phyloP scores from a whole-genome alignment of 2,888 invertebrate genomes.

The Timema cristinae region DNA sequence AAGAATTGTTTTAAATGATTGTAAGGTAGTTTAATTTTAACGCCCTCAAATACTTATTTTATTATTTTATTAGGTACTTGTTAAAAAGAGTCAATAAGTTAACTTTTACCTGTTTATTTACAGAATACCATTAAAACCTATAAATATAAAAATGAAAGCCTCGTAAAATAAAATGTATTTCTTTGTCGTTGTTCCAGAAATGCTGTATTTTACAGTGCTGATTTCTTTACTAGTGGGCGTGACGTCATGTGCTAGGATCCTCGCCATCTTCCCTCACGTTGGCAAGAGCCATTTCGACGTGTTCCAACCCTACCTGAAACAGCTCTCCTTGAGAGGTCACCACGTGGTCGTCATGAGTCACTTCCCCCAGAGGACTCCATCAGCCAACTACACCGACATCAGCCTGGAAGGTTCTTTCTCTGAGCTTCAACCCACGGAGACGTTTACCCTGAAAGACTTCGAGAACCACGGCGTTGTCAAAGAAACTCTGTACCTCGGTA shows the following conservation, averaged over 20 bases:
- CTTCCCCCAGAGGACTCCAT: constrained; percentile 19
- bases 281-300: constrained; percentile 27
- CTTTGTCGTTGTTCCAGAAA: too few species aligned
- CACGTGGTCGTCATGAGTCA: constrained; percentile 24
- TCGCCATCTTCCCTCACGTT: constrained; percentile 23
- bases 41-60: too few species aligned
- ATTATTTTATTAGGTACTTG: too few species aligned
- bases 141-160: too few species aligned
- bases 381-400: constrained; percentile 25
- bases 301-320: constrained; percentile 24
- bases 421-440: not conserved
- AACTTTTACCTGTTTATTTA: too few species aligned
- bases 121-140: too few species aligned
- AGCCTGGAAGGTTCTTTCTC: constrained; percentile 19
- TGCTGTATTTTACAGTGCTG: too few species aligned
- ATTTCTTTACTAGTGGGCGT: not conserved
- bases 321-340: constrained; percentile 22
- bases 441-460: not conserved
- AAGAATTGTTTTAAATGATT: too few species aligned
- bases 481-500: not conserved
- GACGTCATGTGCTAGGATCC: constrained; percentile 8
- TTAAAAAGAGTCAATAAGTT: too few species aligned
- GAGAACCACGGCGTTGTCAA: not conserved
- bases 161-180: too few species aligned
- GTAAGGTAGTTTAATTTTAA: too few species aligned